phyloP scores from a whole-genome alignment of 1,140 invertebrate species.

The Heliothis subflexa region DNA sequence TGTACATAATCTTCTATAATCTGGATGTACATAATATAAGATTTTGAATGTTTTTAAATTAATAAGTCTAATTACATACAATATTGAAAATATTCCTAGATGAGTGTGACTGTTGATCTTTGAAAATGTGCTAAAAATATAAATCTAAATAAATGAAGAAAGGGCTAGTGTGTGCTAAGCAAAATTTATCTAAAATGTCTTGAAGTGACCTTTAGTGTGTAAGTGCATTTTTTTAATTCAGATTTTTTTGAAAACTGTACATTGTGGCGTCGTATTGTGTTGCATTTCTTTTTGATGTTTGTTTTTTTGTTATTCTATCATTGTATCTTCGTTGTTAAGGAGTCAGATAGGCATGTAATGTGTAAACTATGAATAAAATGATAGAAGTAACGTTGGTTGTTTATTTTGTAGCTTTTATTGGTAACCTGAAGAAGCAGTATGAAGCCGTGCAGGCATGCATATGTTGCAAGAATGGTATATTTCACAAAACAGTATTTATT shows the following conservation, averaged over 20 bases:
- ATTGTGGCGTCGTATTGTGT: slow-evolving; percentile 43
- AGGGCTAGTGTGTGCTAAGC: slow-evolving; percentile 34
- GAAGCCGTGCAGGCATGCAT: background rate
- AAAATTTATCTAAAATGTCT: slow-evolving; percentile 26
- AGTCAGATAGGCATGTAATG: slow-evolving; percentile 59
- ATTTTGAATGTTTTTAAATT: slow-evolving; percentile 1
- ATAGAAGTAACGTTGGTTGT: slow-evolving; percentile 49
- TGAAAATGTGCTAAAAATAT: background rate
- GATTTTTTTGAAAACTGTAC: slow-evolving; percentile 11
- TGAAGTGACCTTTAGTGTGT: slow-evolving; percentile 18
- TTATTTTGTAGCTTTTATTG: background rate
- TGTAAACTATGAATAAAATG: slow-evolving; percentile 69
- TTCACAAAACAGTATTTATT: no score
- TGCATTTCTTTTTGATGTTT: slow-evolving; percentile 51
- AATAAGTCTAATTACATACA: background rate
- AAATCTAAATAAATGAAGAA: background rate
- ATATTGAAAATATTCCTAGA: background rate
- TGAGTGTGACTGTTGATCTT: background rate
- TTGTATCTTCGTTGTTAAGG: slow-evolving; percentile 58
- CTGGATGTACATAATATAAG: background rate
- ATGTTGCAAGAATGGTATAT: background rate
- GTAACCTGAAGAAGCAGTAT: no score
- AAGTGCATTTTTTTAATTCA: slow-evolving; percentile 25
- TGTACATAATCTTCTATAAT: slow-evolving; percentile 1
- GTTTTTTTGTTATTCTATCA: slow-evolving; percentile 54